These are phyloP conservation scores for Myanophis thanlyinensis DNA, from an alignment of 2,113 vertebrate genomes.

Conservation along the genomic window DNA sequence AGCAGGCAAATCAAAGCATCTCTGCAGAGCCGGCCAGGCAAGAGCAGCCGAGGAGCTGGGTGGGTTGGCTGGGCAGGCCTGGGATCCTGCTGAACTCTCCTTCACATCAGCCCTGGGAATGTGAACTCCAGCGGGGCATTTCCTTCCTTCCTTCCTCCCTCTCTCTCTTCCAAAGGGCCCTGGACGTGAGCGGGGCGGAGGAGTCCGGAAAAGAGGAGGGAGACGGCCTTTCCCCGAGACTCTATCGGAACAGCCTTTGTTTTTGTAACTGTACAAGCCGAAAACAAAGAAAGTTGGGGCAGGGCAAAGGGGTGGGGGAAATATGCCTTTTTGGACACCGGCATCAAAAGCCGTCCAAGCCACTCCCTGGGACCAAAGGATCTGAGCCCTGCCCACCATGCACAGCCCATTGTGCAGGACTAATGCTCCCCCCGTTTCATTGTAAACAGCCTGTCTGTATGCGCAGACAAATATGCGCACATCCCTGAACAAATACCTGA, in stretches of 20 bases:
- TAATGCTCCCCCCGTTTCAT: neutral
- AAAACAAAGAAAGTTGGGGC: neutral
- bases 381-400: neutral
- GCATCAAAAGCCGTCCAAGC: conserved; percentile 29
- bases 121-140: conserved; percentile 33
- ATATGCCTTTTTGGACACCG: neutral
- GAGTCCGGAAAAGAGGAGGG: neutral
- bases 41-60: neutral
- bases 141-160: conserved; percentile 51
- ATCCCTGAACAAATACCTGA: neutral
- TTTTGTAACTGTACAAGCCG: no score
- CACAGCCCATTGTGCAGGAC: neutral
- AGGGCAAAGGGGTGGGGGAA: neutral
- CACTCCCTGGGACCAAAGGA: neutral
- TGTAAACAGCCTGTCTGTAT: neutral
- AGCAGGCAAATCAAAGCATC: neutral
- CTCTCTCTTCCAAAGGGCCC: conserved; percentile 27
- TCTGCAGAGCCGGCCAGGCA: neutral
- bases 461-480: neutral
- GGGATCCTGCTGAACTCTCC: neutral
- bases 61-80: neutral
- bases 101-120: neutral
- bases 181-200: neutral
- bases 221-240: neutral
- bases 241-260: neutral